Conservation (phyloP, 1,140 invertebrate species). For the Diuraphis noxia region DNA sequence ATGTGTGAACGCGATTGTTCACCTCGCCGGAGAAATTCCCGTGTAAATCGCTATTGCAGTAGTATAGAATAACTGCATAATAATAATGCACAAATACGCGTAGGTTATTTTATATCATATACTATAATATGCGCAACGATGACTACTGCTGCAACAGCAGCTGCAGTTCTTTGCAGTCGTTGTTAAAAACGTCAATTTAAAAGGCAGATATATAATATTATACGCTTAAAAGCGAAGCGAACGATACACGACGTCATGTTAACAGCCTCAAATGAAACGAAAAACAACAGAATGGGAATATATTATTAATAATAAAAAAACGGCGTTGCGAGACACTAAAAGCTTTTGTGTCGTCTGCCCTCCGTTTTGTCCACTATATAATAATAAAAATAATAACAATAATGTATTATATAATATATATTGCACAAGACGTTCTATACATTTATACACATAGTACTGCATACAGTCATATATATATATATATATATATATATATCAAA, state of each 20-base stretch:
- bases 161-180: background rate
- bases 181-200: background rate
- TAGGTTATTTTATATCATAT: too few relatives aligned
- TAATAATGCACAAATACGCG: background rate
- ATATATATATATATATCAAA: background rate
- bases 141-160: background rate
- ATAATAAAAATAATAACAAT: background rate
- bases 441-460: background rate
- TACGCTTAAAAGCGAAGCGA: background rate
- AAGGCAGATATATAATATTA: background rate
- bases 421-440: background rate
- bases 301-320: background rate
- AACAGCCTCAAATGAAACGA: background rate
- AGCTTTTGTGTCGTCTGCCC: slow-evolving; percentile 15
- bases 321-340: background rate
- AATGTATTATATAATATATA: slow-evolving; percentile 1
- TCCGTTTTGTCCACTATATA: slow-evolving; percentile 12
- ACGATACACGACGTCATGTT: background rate
- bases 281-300: background rate
- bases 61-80: background rate
- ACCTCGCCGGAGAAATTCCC: background rate
- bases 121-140: background rate
- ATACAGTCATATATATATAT: background rate
- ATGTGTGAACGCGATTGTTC: background rate
- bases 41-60: background rate